These are phyloP conservation scores for Python bivittatus DNA, from an alignment of 2,113 vertebrate genomes.

Conservation along the genomic window DNA sequence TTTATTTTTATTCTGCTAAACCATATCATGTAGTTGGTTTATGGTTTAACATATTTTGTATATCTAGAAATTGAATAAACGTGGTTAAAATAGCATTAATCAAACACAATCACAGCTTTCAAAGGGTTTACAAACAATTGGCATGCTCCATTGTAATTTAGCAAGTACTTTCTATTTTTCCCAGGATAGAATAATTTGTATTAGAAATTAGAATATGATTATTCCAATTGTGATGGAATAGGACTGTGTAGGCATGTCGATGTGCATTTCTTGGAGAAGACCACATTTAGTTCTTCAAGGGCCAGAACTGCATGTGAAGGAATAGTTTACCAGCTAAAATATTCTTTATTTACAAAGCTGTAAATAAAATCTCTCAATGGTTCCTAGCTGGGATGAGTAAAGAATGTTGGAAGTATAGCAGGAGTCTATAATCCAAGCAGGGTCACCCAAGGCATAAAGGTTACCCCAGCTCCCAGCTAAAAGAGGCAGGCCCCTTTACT, in stretches of 20 bases:
- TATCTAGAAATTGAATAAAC: background rate
- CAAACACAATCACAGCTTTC: conserved; percentile 23
- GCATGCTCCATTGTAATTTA: conserved; percentile 51
- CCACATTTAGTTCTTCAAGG: background rate
- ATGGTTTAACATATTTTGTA: background rate
- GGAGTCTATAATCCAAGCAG: background rate
- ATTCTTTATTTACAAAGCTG: background rate
- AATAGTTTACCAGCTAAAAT: background rate
- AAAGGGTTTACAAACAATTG: conserved; percentile 58
- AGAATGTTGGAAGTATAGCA: background rate
- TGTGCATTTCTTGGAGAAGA: background rate
- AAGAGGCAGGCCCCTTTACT: background rate
- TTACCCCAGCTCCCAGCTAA: background rate
- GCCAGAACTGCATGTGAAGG: background rate
- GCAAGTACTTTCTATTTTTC: conserved; percentile 60
- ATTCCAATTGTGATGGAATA: conserved; percentile 73
- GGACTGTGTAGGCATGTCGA: background rate
- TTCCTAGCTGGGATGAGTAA: background rate
- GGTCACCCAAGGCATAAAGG: background rate
- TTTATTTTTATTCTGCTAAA: background rate
- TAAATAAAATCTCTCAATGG: background rate
- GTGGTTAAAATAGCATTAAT: background rate
- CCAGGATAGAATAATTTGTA: conserved; percentile 65
- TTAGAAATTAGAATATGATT: conserved; percentile 73
- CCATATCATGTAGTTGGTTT: background rate